Conservation (phyloP, 1,140 invertebrate species). For the Ooceraea biroi region DNA sequence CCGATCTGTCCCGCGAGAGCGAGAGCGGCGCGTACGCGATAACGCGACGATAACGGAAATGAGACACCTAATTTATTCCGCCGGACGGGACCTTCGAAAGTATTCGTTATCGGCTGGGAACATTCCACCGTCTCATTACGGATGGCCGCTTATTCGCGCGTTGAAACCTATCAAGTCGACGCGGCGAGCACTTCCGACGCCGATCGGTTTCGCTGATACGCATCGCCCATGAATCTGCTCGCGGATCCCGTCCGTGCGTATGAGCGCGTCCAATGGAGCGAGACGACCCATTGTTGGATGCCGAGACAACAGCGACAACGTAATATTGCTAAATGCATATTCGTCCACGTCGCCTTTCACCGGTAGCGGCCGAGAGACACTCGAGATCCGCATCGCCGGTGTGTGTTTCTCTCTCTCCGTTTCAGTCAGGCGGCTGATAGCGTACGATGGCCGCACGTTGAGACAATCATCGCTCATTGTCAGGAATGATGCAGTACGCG, state of each 20-base stretch:
- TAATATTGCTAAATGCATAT: constrained; percentile 30
- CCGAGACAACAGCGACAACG: too few relatives aligned
- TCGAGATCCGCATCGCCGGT: constrained; percentile 34
- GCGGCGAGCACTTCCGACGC: background rate
- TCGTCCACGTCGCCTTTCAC: constrained; percentile 45
- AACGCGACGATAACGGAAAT: constrained; percentile 48
- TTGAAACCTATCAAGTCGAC: constrained; percentile 35
- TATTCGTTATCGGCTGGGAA: constrained; percentile 18
- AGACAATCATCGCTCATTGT: constrained; percentile 38
- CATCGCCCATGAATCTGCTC: background rate
- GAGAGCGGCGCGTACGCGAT: constrained; percentile 21
- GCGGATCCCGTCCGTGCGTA: background rate
- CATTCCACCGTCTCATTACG: constrained; percentile 44
- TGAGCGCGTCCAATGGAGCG: constrained; percentile 25
- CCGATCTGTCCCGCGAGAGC: background rate
- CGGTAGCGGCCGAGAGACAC: constrained; percentile 13
- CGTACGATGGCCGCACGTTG: constrained; percentile 4
- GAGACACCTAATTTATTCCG: constrained; percentile 41
- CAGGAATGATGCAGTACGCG: constrained; percentile 36
- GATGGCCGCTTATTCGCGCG: constrained; percentile 26
- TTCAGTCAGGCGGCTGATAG: background rate
- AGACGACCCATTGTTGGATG: constrained; percentile 55
- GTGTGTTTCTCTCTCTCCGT: constrained; percentile 10
- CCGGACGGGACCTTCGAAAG: background rate
- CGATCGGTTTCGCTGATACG: background rate